These are phyloP conservation scores for Cavia porcellus DNA, from an alignment of 2,113 vertebrate genomes.

Conservation along the genomic window DNA sequence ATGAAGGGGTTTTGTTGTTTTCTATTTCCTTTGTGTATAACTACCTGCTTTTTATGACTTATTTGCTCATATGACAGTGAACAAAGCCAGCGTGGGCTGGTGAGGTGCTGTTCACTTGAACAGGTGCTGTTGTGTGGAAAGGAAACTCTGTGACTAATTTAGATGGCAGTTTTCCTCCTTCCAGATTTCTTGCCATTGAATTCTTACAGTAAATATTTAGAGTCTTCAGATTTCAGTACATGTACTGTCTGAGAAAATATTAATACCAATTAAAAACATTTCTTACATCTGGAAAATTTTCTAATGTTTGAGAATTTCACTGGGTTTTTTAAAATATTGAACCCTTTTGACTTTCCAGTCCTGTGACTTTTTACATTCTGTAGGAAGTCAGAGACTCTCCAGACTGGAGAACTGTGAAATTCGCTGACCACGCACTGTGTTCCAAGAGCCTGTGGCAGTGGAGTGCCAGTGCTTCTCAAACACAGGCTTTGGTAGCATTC, in stretches of 20 bases:
- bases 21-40: slow-evolving; percentile 87
- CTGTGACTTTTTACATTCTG: slow-evolving; percentile 76
- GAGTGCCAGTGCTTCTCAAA: slow-evolving; percentile 87
- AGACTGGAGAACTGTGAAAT: slow-evolving; percentile 82
- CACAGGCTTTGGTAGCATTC: slow-evolving; percentile 89
- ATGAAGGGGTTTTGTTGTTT: slow-evolving; percentile 77
- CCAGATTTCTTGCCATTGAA: slow-evolving; percentile 80
- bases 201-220: slow-evolving; percentile 83
- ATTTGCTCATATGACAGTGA: slow-evolving; percentile 87
- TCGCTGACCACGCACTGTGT: slow-evolving; percentile 86
- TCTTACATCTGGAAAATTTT: slow-evolving; percentile 85
- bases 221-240: slow-evolving; percentile 83
- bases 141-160: slow-evolving; percentile 85
- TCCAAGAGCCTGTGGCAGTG: slow-evolving; percentile 76
- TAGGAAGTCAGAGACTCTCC: slow-evolving; percentile 76
- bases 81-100: slow-evolving; percentile 84
- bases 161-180: slow-evolving; percentile 73
- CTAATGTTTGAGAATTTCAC: slow-evolving; percentile 84
- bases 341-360: slow-evolving; percentile 85
- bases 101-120: slow-evolving; percentile 86
- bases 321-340: slow-evolving; percentile 82
- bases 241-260: slow-evolving; percentile 82
- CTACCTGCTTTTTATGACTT: slow-evolving; percentile 87
- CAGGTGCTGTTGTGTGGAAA: slow-evolving; percentile 82
- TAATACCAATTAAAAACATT: slow-evolving; percentile 83